Base-by-base conservation (phyloP, 1,140 invertebrate genomes). In the Danaus melanippus region DNA sequence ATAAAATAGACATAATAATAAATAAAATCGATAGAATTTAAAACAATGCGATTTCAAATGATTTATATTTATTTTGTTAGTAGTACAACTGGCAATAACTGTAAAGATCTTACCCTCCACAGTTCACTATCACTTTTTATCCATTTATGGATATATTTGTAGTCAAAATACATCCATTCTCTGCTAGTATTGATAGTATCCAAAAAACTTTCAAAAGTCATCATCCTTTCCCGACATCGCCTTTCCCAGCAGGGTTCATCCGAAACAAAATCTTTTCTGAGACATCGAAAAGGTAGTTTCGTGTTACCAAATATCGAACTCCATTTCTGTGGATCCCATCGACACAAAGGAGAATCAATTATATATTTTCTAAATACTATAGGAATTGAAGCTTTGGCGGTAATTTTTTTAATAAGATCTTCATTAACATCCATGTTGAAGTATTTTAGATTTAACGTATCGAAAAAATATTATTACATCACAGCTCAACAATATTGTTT, bases 121-220 rank as follows among this genome's bases (percentile, higher is more conserved):
- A 95, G 73, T 70, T 92, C 88, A 70, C 88, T 69, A 51, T 91
- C 84, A 55, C 88, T 80, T 65, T 87, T 64, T 69, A 94, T 91
- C 89, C 92, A 91, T 57, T 93, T 88, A 52, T 90, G 87, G 80
- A 96, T 89, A 81, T 95, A 91, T 85, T 95, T 95, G 75, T 96
- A 96, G 83, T 96, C 94, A 87, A 93, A 94, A 76, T 96, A 96
- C 78, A 91, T 89, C 91, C 93, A 96, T 51, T 88, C 76, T 45
- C 87, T 58, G 41, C 73, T 64, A 15, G 68, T 66, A 44, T 66
- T 58, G 49, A 87, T 53, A 51, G 68, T 59, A 45, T 89, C 71
- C 15, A 93, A 48, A 83, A 96, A 94, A 45, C 92, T 88, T 62
- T 87, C 78, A 50, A 95, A 88, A 1, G 88, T 90, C 68, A 91